Conservation (phyloP, 2,113 vertebrate genomes). For the Urocitellus parryii region DNA sequence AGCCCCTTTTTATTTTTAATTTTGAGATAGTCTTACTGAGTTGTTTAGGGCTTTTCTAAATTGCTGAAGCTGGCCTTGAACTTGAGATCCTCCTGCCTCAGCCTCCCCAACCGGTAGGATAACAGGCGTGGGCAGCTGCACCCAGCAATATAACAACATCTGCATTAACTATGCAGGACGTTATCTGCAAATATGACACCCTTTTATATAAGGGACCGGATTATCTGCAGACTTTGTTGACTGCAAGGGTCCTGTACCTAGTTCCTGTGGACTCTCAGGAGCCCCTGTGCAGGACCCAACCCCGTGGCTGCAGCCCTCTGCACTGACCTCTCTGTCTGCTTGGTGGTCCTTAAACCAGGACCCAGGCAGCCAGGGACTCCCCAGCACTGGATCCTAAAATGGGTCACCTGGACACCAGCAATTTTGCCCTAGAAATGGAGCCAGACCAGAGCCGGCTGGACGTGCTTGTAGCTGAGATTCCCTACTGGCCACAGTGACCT, state of each 20-base stretch:
- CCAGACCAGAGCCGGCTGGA: not conserved
- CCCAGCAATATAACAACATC: no score
- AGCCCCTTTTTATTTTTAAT: no score
- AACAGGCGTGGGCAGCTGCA: accelerated
- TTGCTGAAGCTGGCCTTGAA: no score
- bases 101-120: no score
- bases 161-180: not conserved
- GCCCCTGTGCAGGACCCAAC: not conserved
- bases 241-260: no score
- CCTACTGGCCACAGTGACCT: not conserved
- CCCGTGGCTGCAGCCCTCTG: not conserved
- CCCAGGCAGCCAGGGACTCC: not conserved
- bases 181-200: not conserved
- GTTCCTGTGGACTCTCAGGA: not conserved
- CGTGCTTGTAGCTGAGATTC: not conserved
- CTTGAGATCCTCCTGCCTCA: no score
- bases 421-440: not conserved
- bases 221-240: not conserved
- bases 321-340: not conserved
- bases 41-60: no score
- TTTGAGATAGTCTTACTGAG: no score
- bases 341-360: not conserved
- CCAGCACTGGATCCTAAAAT: not conserved
- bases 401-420: not conserved
- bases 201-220: not conserved